A percentile compares a stretch with the other conserved stretches of the same genome.
Conservation (phyloP, 2,797 vertebrate species). For the Clarias fuscus region DNA sequence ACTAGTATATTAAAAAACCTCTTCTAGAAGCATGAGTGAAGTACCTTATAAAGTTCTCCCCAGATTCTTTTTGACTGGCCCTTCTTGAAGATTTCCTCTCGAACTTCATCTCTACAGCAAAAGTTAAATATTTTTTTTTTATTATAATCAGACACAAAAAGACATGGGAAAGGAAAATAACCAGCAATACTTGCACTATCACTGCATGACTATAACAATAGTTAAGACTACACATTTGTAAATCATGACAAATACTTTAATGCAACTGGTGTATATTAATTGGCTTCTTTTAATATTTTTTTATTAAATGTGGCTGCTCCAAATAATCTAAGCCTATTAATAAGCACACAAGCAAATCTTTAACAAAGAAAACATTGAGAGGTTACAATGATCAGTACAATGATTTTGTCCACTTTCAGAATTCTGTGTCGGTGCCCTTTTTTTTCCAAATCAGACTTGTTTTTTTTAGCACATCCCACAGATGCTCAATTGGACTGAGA, state of each 20-base stretch:
- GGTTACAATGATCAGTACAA: no score
- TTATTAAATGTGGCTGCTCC: neutral
- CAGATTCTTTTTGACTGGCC: slow-evolving; percentile 97
- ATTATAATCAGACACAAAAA: neutral
- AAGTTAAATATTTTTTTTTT: neutral
- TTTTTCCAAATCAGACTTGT: no score
- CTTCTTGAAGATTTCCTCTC: slow-evolving; percentile 96
- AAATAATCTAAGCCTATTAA: neutral
- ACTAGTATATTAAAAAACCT: neutral
- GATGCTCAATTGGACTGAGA: no score
- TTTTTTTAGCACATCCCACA: no score
- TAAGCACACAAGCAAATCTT: neutral
- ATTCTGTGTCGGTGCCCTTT: no score
- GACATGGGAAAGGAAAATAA: neutral
- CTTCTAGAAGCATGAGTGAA: neutral
- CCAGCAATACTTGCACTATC: no score
- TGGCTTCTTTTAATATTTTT: neutral
- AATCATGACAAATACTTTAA: neutral
- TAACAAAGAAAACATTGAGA: neutral
- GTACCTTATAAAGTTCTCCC: slow-evolving; percentile 98
- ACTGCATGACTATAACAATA: neutral
- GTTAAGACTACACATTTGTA: neutral
- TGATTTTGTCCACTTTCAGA: no score
- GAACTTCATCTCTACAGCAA: slow-evolving; percentile 80
- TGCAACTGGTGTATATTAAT: neutral